phyloP scores from a whole-genome alignment of 2,888 invertebrate genomes.

The Molorchus minor region DNA sequence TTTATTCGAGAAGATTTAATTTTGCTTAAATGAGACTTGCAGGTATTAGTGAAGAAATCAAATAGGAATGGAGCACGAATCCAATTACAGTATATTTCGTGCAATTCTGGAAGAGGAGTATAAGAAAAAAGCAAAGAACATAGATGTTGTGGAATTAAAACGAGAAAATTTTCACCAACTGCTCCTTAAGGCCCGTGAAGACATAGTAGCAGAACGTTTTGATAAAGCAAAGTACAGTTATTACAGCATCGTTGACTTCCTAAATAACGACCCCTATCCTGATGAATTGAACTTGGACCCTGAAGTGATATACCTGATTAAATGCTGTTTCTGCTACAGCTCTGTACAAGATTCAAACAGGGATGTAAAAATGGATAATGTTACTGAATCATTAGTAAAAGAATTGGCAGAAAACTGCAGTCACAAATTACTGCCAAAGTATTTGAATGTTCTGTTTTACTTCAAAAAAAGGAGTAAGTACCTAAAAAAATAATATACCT shows the following conservation, averaged over 20 bases:
- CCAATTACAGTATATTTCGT: conserved; percentile 4
- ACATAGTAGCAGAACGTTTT: not conserved
- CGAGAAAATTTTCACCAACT: not conserved
- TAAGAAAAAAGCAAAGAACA: not conserved
- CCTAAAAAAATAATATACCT: no score
- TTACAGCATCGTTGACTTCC: not conserved
- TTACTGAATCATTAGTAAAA: not conserved
- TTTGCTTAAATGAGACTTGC: no score
- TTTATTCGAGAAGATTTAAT: no score
- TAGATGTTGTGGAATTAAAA: conserved; percentile 6
- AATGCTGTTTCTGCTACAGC: conserved; percentile 16
- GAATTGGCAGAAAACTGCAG: not conserved
- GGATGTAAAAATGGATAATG: not conserved
- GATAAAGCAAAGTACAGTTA: conserved; percentile 1
- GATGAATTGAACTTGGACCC: conserved; percentile 5
- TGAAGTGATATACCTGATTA: not conserved
- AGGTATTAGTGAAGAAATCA: no score
- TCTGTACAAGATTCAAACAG: not conserved
- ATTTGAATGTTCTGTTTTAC: conserved; percentile 7
- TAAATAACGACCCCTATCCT: conserved; percentile 9
- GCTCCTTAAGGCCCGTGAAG: not conserved
- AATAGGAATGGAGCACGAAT: no score
- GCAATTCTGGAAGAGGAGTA: conserved; percentile 7
- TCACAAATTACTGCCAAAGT: conserved; percentile 9
- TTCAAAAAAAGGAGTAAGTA: conserved; percentile 14